A percentile compares a stretch with the other conserved stretches of the same genome.
These are phyloP conservation scores for Scomber colias DNA, from an alignment of 2,113 vertebrate species.

Conservation along the genomic window DNA sequence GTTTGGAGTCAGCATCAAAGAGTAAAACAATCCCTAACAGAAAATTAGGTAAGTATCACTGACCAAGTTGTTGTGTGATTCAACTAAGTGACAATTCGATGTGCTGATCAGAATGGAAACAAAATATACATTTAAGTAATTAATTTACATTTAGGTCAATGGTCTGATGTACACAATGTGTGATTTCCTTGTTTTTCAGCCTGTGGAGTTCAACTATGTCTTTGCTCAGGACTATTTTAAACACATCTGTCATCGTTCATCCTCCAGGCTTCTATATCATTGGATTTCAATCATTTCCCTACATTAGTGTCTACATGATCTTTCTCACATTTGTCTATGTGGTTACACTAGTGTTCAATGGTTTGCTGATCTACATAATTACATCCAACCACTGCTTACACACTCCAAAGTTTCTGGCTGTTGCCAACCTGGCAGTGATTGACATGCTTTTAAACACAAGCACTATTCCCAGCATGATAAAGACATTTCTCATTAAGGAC, in stretches of 20 bases:
- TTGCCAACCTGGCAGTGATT: conserved; percentile 75
- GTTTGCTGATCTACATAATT: conserved; percentile 68
- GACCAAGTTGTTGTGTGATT: no score
- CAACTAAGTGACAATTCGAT: no score
- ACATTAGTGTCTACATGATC: conserved; percentile 68
- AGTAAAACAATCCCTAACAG: neutral
- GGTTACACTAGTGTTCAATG: conserved; percentile 72
- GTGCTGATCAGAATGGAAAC: no score
- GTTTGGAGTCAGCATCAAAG: neutral
- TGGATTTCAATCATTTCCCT: conserved; percentile 60
- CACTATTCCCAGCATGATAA: conserved; percentile 78
- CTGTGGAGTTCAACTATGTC: conserved; percentile 51
- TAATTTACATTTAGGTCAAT: no score
- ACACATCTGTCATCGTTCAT: conserved; percentile 65
- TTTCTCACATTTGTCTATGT: conserved; percentile 72
- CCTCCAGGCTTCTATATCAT: conserved; percentile 80
- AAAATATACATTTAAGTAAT: no score
- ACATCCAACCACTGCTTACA: conserved; percentile 62
- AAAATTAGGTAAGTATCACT: neutral
- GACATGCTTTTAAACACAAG: conserved; percentile 69
- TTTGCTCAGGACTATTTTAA: conserved; percentile 31
- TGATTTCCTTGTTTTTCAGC: neutral
- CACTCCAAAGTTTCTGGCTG: conserved; percentile 77
- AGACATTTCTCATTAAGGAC: conserved; percentile 65
- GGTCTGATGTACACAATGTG: no score